Evolutionary conservation across 2,113 vertebrate genomes (phyloP).

Genomic region (Phalacrocorax aristotelis): DNA sequence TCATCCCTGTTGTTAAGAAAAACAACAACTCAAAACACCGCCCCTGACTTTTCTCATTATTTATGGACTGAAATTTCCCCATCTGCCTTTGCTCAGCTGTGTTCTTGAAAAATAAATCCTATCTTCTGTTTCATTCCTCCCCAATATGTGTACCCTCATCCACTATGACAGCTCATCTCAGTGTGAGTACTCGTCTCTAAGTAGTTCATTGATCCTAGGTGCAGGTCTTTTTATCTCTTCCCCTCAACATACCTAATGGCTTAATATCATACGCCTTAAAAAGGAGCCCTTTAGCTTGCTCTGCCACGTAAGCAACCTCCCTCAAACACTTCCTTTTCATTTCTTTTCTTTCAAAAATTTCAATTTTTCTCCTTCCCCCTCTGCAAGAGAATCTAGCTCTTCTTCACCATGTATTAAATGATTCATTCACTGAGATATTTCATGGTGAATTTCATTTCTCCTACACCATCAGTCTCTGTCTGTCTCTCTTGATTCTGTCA

Average conservation of each 20-base stretch:
- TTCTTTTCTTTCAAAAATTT: neutral
- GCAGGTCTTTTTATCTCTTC: neutral
- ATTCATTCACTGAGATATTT: neutral
- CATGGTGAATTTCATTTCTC: neutral
- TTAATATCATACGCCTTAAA: neutral
- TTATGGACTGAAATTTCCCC: neutral
- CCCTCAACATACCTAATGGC: neutral
- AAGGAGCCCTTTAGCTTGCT: neutral
- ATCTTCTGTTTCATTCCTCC: neutral
- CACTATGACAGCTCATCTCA: neutral
- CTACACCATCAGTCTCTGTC: neutral
- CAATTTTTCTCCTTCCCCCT: neutral
- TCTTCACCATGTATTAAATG: neutral
- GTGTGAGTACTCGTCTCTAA: neutral
- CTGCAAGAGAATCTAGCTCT: neutral
- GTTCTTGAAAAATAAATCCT: neutral
- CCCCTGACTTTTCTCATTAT: conserved; percentile 48
- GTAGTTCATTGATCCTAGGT: neutral
- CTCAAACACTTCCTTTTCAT: neutral
- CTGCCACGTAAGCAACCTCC: neutral
- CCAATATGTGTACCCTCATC: neutral
- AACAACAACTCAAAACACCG: conserved; percentile 35
- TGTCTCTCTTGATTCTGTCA: neutral
- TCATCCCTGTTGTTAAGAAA: conserved; percentile 46
- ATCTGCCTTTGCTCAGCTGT: conserved; percentile 31